Conservation (phyloP, 2,888 invertebrate species). For the Tineola bisselliella region DNA sequence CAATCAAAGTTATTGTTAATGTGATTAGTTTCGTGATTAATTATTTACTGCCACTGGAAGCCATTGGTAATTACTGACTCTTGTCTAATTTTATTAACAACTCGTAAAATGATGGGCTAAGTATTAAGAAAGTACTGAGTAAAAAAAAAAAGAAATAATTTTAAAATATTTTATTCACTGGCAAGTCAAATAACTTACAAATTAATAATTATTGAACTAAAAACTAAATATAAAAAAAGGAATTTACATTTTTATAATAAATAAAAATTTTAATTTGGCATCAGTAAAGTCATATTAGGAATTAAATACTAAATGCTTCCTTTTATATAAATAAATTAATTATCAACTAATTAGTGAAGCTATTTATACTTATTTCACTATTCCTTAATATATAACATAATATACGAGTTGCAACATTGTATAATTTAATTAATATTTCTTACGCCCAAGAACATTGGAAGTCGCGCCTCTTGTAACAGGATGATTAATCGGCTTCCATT, state of each 20-base stretch:
- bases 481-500: conserved; percentile 61
- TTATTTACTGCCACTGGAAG: too few species aligned
- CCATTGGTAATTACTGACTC: too few species aligned
- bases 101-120: too few species aligned
- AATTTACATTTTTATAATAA: neutral
- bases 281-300: conserved; percentile 12
- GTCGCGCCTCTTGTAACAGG: conserved; percentile 32
- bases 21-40: conserved; percentile 20
- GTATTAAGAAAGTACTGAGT: neutral
- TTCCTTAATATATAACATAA: too few species aligned
- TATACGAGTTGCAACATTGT: neutral
- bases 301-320: conserved; percentile 1
- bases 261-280: conserved; percentile 40
- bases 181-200: conserved; percentile 2
- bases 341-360: neutral
- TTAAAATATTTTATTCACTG: neutral
- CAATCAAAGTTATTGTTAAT: conserved; percentile 24
- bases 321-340: neutral
- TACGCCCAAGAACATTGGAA: conserved; percentile 24
- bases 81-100: too few species aligned
- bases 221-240: neutral
- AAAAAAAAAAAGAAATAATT: neutral
- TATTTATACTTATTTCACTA: too few species aligned
- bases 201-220: neutral
- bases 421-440: conserved; percentile 26